Evolutionary conservation across 2,113 vertebrate genomes (phyloP).

Genomic region (Phylloscopus whistleri): DNA sequence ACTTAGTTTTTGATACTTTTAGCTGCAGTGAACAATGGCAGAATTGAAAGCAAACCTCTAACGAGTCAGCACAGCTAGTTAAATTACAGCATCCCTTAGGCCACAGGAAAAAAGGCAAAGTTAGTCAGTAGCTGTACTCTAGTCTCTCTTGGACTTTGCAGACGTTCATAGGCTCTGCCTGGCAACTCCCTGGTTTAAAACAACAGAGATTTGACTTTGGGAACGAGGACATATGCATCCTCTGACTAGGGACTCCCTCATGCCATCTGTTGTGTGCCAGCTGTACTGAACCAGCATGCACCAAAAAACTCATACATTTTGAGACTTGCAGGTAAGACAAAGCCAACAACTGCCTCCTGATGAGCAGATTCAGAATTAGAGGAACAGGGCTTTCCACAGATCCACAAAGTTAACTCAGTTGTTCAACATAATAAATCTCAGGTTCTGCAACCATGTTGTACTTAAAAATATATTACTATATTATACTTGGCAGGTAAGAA

Average conservation of each 20-base stretch:
- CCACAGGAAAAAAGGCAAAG: neutral
- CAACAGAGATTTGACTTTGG: neutral
- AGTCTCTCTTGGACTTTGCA: neutral
- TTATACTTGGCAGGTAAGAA: neutral
- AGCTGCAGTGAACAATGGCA: neutral
- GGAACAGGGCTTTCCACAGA: neutral
- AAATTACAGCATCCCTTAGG: neutral
- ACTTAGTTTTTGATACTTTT: neutral
- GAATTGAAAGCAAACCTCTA: neutral
- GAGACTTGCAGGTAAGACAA: conserved; percentile 12
- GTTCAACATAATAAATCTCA: neutral
- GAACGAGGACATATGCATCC: neutral
- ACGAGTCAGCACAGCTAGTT: neutral
- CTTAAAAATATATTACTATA: neutral
- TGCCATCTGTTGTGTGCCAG: conserved; percentile 36
- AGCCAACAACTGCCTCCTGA: neutral
- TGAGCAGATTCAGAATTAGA: neutral
- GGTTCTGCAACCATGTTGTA: neutral
- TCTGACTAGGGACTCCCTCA: neutral
- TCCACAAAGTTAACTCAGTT: neutral
- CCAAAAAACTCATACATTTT: neutral
- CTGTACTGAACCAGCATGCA: neutral
- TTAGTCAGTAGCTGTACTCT: neutral
- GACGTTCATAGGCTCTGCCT: neutral
- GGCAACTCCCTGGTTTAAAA: neutral